Percentiles rank a stretch among this genome's conserved stretches.
phyloP scores from a whole-genome alignment of 2,797 vertebrate genomes.

The Luscinia luscinia region DNA sequence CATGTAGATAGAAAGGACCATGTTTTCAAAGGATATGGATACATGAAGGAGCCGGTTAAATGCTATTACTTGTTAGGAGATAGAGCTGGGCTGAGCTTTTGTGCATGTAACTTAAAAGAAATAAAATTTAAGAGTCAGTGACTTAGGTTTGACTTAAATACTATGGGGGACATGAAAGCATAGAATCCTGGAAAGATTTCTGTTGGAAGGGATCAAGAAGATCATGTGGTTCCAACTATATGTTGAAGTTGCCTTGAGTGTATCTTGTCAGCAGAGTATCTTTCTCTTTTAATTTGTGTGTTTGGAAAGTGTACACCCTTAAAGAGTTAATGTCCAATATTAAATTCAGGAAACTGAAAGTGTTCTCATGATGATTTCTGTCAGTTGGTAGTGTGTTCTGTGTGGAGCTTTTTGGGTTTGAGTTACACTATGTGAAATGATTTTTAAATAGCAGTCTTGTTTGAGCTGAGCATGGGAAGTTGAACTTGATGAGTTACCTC shows the following conservation, averaged over 20 bases:
- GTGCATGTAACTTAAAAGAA: background rate
- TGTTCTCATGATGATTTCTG: background rate
- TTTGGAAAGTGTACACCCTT: background rate
- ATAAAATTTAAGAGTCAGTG: background rate
- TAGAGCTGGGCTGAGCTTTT: background rate
- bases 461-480: background rate
- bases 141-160: background rate
- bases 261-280: background rate
- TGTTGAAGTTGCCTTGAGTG: background rate
- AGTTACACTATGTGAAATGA: background rate
- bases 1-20: background rate
- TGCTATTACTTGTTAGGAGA: background rate
- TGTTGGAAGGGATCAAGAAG: background rate
- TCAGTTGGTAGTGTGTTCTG: background rate
- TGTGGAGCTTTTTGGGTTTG: background rate
- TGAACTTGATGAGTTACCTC: background rate
- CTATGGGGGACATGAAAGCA: background rate
- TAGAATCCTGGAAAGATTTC: background rate
- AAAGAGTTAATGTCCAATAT: background rate
- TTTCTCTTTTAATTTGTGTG: background rate
- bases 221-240: background rate
- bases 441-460: background rate
- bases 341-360: background rate
- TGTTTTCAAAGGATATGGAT: background rate
- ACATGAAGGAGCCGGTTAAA: accelerated